A percentile compares a stretch with the other conserved stretches of the same genome.
Evolutionary conservation across 2,113 vertebrate genomes (phyloP).

Genomic region (Tachysurus vachellii): DNA sequence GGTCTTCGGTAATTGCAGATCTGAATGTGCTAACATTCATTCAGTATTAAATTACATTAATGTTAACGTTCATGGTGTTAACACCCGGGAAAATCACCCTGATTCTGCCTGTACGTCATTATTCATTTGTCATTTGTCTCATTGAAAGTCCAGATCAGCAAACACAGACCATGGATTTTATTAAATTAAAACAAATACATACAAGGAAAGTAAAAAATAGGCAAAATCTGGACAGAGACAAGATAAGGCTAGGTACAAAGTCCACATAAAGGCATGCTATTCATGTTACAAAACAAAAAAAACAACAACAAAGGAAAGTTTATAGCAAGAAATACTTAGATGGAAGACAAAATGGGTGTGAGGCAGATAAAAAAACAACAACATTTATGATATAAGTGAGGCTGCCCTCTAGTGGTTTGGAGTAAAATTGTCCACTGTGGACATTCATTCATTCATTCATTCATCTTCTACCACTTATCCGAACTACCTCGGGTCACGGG

Average conservation of each 20-base stretch:
- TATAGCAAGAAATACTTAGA: too few species aligned
- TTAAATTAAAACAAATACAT: neutral
- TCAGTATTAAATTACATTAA: neutral
- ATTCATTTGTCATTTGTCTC: neutral
- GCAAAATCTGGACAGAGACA: neutral
- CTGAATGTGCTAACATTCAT: neutral
- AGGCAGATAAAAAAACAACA: too few species aligned
- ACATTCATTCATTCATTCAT: too few species aligned
- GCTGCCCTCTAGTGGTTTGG: too few species aligned
- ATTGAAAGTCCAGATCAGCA: too few species aligned
- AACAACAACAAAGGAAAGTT: neutral
- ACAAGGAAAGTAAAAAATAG: neutral
- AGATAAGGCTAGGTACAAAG: too few species aligned
- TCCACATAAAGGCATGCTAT: neutral
- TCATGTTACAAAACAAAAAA: neutral
- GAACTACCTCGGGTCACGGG: too few species aligned
- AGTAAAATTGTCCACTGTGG: too few species aligned
- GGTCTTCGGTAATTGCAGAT: neutral
- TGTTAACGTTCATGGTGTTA: neutral
- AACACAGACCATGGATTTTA: too few species aligned
- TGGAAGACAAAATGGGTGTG: too few species aligned
- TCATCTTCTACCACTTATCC: too few species aligned
- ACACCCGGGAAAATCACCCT: neutral
- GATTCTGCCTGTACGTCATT: neutral
- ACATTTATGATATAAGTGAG: too few species aligned